phyloP scores from a whole-genome alignment of 2,888 invertebrate genomes.

The Phortica okadai region DNA sequence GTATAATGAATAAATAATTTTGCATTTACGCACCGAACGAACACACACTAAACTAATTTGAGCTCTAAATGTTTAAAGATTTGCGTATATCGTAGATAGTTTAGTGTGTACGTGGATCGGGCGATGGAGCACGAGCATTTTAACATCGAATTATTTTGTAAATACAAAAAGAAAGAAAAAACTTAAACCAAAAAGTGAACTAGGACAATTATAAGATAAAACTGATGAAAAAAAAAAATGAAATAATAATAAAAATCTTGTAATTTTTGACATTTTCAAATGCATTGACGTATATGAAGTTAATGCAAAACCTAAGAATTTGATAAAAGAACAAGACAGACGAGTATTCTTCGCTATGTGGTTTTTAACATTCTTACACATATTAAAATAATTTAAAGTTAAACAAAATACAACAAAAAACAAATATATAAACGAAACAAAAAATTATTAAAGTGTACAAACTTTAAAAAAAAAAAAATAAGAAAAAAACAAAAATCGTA shows the following conservation, averaged over 20 bases:
- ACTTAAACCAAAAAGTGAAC: conserved; percentile 42
- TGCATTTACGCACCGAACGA: neutral
- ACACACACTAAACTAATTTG: neutral
- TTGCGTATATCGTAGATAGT: neutral
- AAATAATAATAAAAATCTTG: conserved; percentile 9
- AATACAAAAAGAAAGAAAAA: conserved; percentile 49
- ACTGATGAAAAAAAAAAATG: neutral
- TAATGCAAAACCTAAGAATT: too few species aligned
- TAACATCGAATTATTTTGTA: conserved; percentile 68
- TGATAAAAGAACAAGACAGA: neutral
- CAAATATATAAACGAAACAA: conserved; percentile 11
- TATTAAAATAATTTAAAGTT: neutral
- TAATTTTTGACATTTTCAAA: too few species aligned
- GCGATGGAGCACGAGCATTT: conserved; percentile 5
- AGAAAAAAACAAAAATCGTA: conserved; percentile 25
- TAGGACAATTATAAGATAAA: conserved; percentile 38
- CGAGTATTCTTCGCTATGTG: conserved; percentile 3
- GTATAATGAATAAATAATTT: conserved; percentile 2
- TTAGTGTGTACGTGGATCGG: neutral
- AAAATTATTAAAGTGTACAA: conserved; percentile 1
- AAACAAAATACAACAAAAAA: neutral
- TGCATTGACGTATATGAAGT: too few species aligned
- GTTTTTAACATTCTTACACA: neutral
- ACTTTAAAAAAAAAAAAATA: neutral
- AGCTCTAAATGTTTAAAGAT: neutral